Percentiles rank a stretch among this genome's conserved stretches.
These are phyloP conservation scores for Trichogramma pretiosum DNA, from an alignment of 1,140 invertebrate species.

Conservation along the genomic window DNA sequence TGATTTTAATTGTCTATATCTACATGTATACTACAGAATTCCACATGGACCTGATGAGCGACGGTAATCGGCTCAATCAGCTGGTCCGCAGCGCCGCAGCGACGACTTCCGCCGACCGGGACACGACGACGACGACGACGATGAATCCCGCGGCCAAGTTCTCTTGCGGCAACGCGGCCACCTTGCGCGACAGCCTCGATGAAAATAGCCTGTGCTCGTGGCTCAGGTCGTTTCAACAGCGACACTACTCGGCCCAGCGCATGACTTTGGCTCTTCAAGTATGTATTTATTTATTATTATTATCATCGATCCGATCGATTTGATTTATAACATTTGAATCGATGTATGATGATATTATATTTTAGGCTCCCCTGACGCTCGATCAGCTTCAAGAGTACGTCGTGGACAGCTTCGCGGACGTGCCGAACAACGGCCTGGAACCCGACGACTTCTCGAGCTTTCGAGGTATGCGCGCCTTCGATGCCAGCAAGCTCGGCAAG, in stretches of 20 bases:
- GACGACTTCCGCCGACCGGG: no score
- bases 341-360: not conserved
- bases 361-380: conserved; percentile 65
- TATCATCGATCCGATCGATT: no score
- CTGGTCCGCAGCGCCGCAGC: no score
- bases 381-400: conserved; percentile 64
- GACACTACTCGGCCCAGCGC: conserved; percentile 79
- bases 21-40: conserved; percentile 53
- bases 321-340: not conserved
- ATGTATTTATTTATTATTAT: conserved; percentile 13
- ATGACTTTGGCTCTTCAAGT: conserved; percentile 79
- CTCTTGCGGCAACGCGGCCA: conserved; percentile 73
- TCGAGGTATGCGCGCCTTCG: conserved; percentile 46
- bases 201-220: conserved; percentile 55
- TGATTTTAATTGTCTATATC: not conserved
- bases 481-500: conserved; percentile 56
- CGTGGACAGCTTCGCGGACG: conserved; percentile 51
- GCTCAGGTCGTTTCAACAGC: conserved; percentile 67
- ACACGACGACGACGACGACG: conserved; percentile 53
- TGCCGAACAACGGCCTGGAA: conserved; percentile 54
- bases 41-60: conserved; percentile 59
- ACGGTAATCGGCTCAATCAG: conserved; percentile 62
- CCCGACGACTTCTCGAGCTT: conserved; percentile 51
- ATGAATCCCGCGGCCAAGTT: conserved; percentile 71
- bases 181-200: conserved; percentile 58